Percentiles rank a stretch among this genome's conserved stretches.
Conservation (phyloP, 2,888 invertebrate genomes). For the Dolichopus griseipennis region DNA sequence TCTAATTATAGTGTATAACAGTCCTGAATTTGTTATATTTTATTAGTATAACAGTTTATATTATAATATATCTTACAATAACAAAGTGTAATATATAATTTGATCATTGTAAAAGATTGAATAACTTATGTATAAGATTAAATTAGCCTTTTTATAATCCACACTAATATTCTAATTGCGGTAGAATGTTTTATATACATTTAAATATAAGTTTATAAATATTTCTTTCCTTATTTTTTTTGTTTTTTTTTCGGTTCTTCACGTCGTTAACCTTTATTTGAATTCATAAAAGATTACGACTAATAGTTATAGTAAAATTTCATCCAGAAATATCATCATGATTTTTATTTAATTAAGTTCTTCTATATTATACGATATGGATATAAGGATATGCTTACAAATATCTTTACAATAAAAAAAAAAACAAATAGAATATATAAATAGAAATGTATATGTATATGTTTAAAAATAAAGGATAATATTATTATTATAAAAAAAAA, state of each 20-base stretch:
- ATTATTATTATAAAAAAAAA: background rate
- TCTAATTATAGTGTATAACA: no score
- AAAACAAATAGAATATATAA: background rate
- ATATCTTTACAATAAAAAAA: background rate
- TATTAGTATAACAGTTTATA: no score
- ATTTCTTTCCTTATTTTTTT: no score
- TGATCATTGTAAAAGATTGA: no score
- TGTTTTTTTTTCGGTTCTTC: background rate
- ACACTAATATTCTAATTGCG: no score
- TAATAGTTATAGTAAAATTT: background rate
- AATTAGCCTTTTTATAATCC: no score
- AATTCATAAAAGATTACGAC: conserved; percentile 4
- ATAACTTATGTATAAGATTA: no score
- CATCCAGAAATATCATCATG: background rate
- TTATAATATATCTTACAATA: no score
- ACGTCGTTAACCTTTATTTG: conserved; percentile 3
- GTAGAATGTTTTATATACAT: no score
- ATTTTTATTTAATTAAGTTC: conserved; percentile 6
- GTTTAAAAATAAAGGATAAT: background rate
- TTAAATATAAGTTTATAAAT: no score
- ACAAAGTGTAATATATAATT: no score
- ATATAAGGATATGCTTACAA: background rate
- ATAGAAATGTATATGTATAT: background rate
- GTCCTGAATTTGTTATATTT: no score
- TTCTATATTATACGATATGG: background rate